Conservation (phyloP, 2,888 invertebrate species). For the Heliconius charithonia region DNA sequence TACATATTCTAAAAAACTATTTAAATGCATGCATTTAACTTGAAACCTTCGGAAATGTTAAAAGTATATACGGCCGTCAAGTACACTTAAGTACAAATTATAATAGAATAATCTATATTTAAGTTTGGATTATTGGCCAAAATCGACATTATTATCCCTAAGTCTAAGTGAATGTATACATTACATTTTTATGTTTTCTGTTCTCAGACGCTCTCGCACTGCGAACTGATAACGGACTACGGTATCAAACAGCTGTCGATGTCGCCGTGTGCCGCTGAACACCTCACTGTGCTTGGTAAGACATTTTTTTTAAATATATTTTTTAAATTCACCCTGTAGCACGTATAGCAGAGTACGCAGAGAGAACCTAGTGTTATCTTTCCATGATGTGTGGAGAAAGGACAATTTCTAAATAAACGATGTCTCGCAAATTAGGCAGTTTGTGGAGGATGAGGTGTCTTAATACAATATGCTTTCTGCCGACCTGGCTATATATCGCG, state of each 20-base stretch:
- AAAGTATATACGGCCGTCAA: no score
- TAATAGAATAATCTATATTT: no score
- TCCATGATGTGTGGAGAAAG: background rate
- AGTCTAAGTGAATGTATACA: no score
- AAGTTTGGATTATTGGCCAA: no score
- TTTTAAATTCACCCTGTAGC: background rate
- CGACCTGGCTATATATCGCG: background rate
- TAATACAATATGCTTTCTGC: background rate
- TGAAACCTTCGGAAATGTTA: no score
- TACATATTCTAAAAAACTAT: no score
- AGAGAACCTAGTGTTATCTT: background rate
- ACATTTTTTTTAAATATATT: background rate
- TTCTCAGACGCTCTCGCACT: constrained; percentile 97
- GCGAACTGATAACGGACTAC: constrained; percentile 99
- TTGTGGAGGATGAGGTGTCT: background rate
- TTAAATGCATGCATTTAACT: no score
- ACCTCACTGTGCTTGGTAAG: constrained; percentile 92
- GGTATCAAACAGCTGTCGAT: constrained; percentile 97
- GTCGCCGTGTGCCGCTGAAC: constrained; percentile 97
- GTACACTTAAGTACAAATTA: no score
- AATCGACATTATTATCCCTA: no score
- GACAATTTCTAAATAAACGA: no score
- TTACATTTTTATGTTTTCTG: background rate
- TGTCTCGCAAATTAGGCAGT: background rate
- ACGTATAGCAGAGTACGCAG: background rate